Evolutionary conservation across 2,888 invertebrate species (phyloP).

Genomic region (Philonicus albiceps): DNA sequence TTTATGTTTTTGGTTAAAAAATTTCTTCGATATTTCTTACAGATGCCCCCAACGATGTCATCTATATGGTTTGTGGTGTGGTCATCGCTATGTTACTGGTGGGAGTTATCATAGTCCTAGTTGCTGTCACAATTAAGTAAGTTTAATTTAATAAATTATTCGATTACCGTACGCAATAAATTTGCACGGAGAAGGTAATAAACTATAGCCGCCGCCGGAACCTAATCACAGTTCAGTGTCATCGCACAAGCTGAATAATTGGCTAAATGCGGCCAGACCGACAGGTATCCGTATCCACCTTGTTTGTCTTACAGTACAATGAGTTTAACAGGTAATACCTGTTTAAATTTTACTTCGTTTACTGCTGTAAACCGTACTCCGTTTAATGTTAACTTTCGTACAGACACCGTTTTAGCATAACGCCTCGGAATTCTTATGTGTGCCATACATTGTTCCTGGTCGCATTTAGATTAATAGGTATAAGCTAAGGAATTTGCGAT

Average conservation of each 20-base stretch:
- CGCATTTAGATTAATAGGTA: background rate
- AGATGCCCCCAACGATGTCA: conserved; percentile 84
- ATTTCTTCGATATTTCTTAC: conserved; percentile 65
- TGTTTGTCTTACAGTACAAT: background rate
- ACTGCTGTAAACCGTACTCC: background rate
- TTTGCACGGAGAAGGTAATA: background rate
- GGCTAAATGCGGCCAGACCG: background rate
- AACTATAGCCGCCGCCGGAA: background rate
- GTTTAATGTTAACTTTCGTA: background rate
- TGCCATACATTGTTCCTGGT: background rate
- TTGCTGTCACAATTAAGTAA: conserved; percentile 85
- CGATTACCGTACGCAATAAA: background rate
- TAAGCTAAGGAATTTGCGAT: background rate
- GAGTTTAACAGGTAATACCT: background rate
- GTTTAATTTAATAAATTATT: conserved; percentile 47
- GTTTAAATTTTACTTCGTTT: background rate
- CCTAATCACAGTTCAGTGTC: conserved; percentile 22
- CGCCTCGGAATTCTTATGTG: background rate
- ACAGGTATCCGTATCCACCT: background rate
- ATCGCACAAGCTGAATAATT: background rate
- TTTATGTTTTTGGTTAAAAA: background rate
- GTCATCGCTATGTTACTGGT: conserved; percentile 84
- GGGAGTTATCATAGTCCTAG: conserved; percentile 79
- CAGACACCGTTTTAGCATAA: background rate
- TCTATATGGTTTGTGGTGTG: conserved; percentile 85